Conservation (phyloP, 2,888 invertebrate species). For the Slavum lentiscoides region DNA sequence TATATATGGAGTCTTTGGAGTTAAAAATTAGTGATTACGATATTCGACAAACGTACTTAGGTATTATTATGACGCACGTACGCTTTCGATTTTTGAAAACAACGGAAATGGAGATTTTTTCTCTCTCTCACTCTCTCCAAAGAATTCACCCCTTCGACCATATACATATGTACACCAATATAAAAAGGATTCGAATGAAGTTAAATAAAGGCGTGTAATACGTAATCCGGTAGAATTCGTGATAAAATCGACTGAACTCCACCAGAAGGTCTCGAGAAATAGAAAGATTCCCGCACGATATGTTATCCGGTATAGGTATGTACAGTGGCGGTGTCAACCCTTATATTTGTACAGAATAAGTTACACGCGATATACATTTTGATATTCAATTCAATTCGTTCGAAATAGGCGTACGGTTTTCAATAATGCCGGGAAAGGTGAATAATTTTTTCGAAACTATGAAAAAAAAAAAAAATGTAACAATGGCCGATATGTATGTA, state of each 20-base stretch:
- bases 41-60: not conserved
- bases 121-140: not conserved
- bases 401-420: not conserved
- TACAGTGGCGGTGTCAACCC: not conserved
- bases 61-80: not conserved
- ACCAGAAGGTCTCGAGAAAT: not conserved
- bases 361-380: not conserved
- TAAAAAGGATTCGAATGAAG: not conserved
- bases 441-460: not conserved
- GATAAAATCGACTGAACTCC: constrained; percentile 2
- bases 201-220: constrained; percentile 5
- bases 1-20: no score
- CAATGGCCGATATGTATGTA: not conserved
- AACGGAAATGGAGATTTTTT: not conserved
- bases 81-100: no score
- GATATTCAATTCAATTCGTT: constrained; percentile 3
- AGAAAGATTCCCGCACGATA: not conserved
- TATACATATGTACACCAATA: not conserved
- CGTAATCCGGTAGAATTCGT: not conserved
- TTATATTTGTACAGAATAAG: constrained; percentile 16
- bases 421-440: not conserved
- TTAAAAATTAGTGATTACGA: not conserved
- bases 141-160: no score
- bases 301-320: no score
- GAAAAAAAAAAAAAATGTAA: not conserved